phyloP scores from a whole-genome alignment of 2,797 vertebrate genomes.

The Acanthis flammea region DNA sequence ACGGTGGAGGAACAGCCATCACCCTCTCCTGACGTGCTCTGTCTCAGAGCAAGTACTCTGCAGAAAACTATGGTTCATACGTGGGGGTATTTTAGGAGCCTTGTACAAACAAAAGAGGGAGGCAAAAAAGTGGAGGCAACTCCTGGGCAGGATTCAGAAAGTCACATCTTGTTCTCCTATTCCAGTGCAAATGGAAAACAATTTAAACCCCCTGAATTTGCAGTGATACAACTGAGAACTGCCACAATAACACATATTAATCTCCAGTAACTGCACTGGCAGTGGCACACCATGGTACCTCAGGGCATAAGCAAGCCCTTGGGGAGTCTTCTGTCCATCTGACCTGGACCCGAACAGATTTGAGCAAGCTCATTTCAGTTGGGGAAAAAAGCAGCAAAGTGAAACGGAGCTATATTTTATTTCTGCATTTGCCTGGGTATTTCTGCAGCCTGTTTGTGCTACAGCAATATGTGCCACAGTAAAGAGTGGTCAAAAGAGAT shows the following conservation, averaged over 20 bases:
- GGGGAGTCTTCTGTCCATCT: background rate
- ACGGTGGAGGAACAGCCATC: fast-evolving
- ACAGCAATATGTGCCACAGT: background rate
- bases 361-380: background rate
- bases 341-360: background rate
- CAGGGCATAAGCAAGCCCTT: background rate
- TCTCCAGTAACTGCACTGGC: background rate
- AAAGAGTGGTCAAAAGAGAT: slow-evolving; percentile 15
- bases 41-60: background rate
- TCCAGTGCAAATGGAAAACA: background rate
- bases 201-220: background rate
- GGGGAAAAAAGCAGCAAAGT: background rate
- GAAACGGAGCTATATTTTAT: background rate
- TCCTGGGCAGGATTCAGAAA: background rate
- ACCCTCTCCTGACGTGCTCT: background rate
- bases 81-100: background rate
- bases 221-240: background rate
- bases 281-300: background rate
- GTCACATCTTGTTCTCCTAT: background rate
- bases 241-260: background rate
- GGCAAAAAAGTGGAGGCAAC: background rate
- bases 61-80: background rate
- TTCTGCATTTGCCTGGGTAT: background rate
- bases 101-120: background rate
- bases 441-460: background rate